Conservation (phyloP, 2,113 vertebrate genomes). For the Chitala chitala region DNA sequence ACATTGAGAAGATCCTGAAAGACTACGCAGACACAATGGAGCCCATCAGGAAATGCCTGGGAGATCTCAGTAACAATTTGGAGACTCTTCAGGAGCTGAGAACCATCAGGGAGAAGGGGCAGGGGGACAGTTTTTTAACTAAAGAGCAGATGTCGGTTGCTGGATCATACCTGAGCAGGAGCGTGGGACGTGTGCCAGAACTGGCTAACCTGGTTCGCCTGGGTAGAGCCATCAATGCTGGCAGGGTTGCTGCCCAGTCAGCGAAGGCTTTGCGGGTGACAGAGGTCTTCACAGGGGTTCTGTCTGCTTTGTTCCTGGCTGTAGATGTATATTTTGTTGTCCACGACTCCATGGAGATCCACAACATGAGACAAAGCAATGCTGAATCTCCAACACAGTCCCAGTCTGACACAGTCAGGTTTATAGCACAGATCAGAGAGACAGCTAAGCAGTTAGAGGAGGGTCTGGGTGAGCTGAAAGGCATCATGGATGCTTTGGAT, state of each 20-base stretch:
- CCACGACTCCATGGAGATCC: conserved; percentile 40
- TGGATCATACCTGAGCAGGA: background rate
- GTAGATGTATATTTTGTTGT: conserved; percentile 34
- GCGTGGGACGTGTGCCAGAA: conserved; percentile 10
- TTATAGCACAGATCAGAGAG: conserved; percentile 1
- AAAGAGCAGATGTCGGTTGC: background rate
- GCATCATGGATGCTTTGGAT: background rate
- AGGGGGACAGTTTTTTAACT: background rate
- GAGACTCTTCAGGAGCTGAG: no score
- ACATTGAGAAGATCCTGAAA: no score
- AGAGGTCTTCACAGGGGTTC: conserved; percentile 11
- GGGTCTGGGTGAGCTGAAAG: conserved; percentile 14
- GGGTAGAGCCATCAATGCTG: background rate
- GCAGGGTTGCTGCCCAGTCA: conserved; percentile 21
- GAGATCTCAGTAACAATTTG: no score
- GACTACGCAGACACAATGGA: no score
- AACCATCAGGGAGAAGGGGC: background rate
- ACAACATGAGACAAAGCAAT: conserved; percentile 22
- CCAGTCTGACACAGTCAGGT: background rate
- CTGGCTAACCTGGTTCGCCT: conserved; percentile 23
- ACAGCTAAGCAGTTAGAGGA: conserved; percentile 5
- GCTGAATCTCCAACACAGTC: background rate
- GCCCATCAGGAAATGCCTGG: no score
- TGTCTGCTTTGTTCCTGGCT: conserved; percentile 26
- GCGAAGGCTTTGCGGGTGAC: conserved; percentile 17